Percentiles rank a stretch among this genome's conserved stretches.
Conservation (phyloP, 2,797 vertebrate species). For the Lacerta agilis region DNA sequence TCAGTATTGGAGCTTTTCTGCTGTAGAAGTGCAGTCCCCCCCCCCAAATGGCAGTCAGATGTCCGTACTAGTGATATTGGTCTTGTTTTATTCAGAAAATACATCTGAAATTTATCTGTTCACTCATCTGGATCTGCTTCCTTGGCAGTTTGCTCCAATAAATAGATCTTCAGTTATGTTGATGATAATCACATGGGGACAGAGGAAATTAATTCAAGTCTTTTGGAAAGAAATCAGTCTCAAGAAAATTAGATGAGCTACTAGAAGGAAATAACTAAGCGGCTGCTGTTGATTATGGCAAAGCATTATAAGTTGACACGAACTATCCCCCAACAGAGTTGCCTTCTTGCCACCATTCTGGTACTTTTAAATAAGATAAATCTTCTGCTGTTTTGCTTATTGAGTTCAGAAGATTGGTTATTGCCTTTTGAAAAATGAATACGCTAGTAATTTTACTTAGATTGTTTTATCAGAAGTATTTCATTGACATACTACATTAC, state of each 20-base stretch:
- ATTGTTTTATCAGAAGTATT: background rate
- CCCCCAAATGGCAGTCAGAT: background rate
- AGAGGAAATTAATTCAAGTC: slow-evolving; percentile 17
- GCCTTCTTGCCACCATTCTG: background rate
- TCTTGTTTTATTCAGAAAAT: background rate
- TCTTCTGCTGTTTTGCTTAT: background rate
- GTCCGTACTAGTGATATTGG: background rate
- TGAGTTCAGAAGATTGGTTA: background rate
- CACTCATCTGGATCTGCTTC: background rate
- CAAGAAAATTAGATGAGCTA: slow-evolving; percentile 8
- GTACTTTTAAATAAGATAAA: background rate
- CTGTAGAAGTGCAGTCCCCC: background rate
- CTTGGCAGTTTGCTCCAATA: background rate
- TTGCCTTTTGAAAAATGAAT: background rate
- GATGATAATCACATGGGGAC: background rate
- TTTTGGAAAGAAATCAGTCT: background rate
- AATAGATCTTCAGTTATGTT: background rate
- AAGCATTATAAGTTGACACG: background rate
- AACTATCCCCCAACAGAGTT: background rate
- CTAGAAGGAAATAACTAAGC: slow-evolving; percentile 27
- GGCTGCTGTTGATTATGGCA: slow-evolving; percentile 21
- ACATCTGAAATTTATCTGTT: background rate
- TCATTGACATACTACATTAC: background rate
- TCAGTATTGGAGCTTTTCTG: background rate
- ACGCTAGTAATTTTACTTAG: background rate